Percentiles rank a stretch among this genome's conserved stretches.
phyloP scores from a whole-genome alignment of 2,888 invertebrate species.

The Eupithecia centaureata region DNA sequence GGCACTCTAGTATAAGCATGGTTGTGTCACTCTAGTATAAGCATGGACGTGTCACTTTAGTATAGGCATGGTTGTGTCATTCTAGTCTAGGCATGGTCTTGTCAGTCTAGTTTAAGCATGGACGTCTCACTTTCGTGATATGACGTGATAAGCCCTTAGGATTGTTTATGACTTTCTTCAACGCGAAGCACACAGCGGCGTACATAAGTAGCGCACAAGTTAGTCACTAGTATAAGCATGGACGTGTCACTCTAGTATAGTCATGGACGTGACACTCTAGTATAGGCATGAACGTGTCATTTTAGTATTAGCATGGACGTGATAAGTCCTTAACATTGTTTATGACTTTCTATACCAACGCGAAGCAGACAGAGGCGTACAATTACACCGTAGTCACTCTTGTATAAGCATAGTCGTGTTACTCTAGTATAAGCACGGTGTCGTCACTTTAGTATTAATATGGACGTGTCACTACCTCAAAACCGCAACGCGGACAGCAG shows the following conservation, averaged over 20 bases:
- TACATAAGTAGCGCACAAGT: constrained; percentile 50
- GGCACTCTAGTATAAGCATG: constrained; percentile 4
- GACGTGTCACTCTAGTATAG: constrained; percentile 7
- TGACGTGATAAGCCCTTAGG: background rate
- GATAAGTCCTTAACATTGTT: background rate
- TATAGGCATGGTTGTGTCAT: background rate
- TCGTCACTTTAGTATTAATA: too few species aligned
- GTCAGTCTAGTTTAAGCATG: background rate
- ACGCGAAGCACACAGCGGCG: constrained; percentile 55
- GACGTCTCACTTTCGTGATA: background rate
- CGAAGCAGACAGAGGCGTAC: too few species aligned
- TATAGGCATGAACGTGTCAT: too few species aligned
- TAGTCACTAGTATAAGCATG: too few species aligned
- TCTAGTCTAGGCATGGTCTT: constrained; percentile 11
- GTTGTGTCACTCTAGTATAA: background rate
- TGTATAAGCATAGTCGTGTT: background rate
- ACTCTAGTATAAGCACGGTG: too few species aligned
- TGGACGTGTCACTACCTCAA: constrained; percentile 58
- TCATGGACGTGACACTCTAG: too few species aligned
- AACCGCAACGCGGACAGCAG: constrained; percentile 79
- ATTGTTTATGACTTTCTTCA: background rate
- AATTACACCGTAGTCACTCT: too few species aligned
- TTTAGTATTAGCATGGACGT: background rate
- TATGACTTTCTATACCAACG: constrained; percentile 52
- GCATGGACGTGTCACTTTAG: constrained; percentile 1